These are phyloP conservation scores for Taxidea taxus DNA, from an alignment of 2,113 vertebrate genomes.

Conservation along the genomic window DNA sequence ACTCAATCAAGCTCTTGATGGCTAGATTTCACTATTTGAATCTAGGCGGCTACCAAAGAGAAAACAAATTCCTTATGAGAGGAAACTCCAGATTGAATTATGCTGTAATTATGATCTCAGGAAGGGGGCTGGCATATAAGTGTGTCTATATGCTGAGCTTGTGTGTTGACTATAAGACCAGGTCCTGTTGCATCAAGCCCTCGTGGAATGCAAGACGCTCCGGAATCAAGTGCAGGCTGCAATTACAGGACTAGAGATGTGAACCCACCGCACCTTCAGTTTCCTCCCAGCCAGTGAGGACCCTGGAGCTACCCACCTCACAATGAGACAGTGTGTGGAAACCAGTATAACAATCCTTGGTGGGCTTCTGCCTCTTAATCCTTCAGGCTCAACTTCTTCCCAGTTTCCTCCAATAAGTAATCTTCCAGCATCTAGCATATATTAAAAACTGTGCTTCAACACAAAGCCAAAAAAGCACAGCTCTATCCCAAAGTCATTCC, in stretches of 20 bases:
- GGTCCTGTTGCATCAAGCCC: slow-evolving; percentile 61
- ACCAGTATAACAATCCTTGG: not conserved
- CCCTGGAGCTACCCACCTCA: not conserved
- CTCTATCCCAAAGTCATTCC: not conserved
- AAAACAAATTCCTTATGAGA: slow-evolving; percentile 80
- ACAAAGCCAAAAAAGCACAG: not conserved
- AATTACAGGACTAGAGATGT: not conserved
- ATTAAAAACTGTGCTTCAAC: not conserved
- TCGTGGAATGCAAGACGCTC: slow-evolving; percentile 32
- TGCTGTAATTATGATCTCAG: slow-evolving; percentile 83
- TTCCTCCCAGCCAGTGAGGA: not conserved
- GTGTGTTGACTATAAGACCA: slow-evolving; percentile 70
- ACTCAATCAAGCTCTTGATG: slow-evolving; percentile 65
- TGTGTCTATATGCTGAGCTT: not conserved
- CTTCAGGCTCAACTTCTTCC: not conserved
- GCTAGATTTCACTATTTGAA: slow-evolving; percentile 52
- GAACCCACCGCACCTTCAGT: not conserved
- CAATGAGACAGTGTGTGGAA: not conserved
- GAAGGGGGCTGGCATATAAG: not conserved
- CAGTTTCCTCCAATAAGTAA: not conserved
- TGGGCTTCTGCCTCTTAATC: not conserved
- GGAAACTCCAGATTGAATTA: slow-evolving; percentile 83
- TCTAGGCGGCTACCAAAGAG: not conserved
- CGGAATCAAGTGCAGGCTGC: slow-evolving; percentile 49
- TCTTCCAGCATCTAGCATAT: not conserved